Percentiles rank a stretch among this genome's conserved stretches.
Conservation (phyloP, 2,797 vertebrate species). For the Mormyrops boulengeri region DNA sequence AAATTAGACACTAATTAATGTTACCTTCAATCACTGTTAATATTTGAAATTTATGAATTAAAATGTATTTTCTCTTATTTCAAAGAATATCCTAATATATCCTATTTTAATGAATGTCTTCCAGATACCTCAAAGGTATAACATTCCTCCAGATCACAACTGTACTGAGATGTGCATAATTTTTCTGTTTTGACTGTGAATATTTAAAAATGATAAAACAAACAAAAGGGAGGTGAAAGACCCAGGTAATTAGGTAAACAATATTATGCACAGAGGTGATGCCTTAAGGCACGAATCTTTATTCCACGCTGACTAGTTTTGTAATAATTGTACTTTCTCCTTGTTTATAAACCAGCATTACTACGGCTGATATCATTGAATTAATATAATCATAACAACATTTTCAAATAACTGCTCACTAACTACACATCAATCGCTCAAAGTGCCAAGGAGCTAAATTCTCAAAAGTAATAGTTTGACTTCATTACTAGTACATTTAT, state of each 20-base stretch:
- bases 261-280: neutral
- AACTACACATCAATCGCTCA: neutral
- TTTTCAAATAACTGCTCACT: slow-evolving; percentile 1
- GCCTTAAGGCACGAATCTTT: neutral
- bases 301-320: neutral
- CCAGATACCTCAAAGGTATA: neutral
- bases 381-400: slow-evolving; percentile 1
- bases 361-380: neutral
- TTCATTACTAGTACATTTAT: neutral
- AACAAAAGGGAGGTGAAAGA: neutral
- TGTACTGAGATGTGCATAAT: neutral
- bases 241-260: slow-evolving; percentile 3
- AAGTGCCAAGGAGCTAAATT: neutral
- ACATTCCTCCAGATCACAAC: neutral
- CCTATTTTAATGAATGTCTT: neutral
- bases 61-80: neutral
- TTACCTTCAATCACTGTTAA: neutral
- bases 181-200: neutral
- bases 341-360: neutral
- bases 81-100: neutral
- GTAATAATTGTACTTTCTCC: neutral
- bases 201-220: neutral
- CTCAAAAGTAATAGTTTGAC: neutral
- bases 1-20: slow-evolving; percentile 6
- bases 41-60: neutral